Base-by-base conservation (phyloP, 2,113 vertebrate species). In the Promerops cafer region DNA sequence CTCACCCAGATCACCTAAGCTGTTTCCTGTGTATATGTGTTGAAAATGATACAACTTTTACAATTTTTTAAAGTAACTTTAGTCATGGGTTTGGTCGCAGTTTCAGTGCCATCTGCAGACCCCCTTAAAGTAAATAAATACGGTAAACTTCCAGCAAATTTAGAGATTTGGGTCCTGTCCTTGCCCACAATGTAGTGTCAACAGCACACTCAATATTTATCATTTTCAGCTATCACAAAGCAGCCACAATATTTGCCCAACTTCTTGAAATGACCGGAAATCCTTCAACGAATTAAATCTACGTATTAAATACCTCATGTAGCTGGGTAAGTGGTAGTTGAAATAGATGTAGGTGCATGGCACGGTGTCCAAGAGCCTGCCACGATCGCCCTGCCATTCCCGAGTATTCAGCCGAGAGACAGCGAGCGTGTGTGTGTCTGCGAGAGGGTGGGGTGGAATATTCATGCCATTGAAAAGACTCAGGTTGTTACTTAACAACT, bases 401-500 rank as follows among this genome's bases (percentile, higher is more conserved):
- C 44, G 37, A 33, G 35, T 0, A 1, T 6, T 27, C 28, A 50
- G 15, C 45, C 16, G 44, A 37, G 61, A 90, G 79, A 80, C 85
- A 57, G 82, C n/a, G 27, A 81, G 93, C 31, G 86, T n/a, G 91
- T 68, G 91, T 63, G 54, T 6, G 78, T 76, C 66, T 80, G 85
- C 7, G 68, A 70, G 85, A 93, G 88, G 90, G 68, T 56, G 76
- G 56, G 90, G 76, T 82, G 93, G 86, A 97, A 96, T 95, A 96
- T 96, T 95, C 93, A 82, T 87, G 83, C 72, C 31, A 12, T 30
- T 78, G 60, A 52, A 93, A 90, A 82, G 64, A 89, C 80, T 92
- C 93, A 54, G 31, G 94, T 90, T 33, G 94, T 95, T 96, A 93
- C 79, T 96, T 87, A 94, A 95, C 94, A 93, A 93, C 93, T 87